Conservation (phyloP, 2,888 invertebrate genomes). For the Auanema freiburgensis region DNA sequence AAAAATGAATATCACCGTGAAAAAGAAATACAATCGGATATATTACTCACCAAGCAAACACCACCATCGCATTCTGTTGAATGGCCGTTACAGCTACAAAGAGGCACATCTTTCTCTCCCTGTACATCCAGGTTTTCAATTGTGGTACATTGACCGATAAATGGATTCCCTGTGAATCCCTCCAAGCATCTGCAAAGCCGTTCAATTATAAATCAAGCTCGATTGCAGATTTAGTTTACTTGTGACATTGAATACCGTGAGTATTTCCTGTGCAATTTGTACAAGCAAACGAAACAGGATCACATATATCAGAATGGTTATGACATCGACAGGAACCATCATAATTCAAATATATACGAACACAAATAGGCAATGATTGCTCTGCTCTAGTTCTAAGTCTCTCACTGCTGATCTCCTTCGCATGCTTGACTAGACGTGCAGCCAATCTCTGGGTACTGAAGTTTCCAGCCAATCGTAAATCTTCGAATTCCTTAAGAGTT, state of each 20-base stretch:
- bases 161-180: constrained; percentile 15
- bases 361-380: constrained; percentile 43
- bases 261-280: constrained; percentile 93
- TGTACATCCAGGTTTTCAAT: not conserved
- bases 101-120: not conserved
- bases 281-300: constrained; percentile 81
- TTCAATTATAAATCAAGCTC: not conserved
- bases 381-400: constrained; percentile 13
- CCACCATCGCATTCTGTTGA: constrained; percentile 27
- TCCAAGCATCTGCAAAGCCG: constrained; percentile 9
- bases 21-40: not conserved
- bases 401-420: constrained; percentile 18
- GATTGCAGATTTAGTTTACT: not conserved
- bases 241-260: constrained; percentile 84
- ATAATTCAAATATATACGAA: constrained; percentile 39
- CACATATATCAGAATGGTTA: constrained; percentile 26
- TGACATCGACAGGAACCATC: constrained; percentile 37
- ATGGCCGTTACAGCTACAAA: constrained; percentile 37
- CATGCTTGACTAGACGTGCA: constrained; percentile 21
- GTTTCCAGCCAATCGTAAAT: constrained; percentile 30
- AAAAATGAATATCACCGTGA: not conserved
- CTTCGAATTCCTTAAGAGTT: constrained; percentile 34
- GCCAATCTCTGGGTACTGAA: constrained; percentile 28
- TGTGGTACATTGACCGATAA: constrained; percentile 4
- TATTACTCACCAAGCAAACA: constrained; percentile 20